Evolutionary conservation across 2,113 vertebrate species (phyloP).

Genomic region (Rafetus swinhoei): DNA sequence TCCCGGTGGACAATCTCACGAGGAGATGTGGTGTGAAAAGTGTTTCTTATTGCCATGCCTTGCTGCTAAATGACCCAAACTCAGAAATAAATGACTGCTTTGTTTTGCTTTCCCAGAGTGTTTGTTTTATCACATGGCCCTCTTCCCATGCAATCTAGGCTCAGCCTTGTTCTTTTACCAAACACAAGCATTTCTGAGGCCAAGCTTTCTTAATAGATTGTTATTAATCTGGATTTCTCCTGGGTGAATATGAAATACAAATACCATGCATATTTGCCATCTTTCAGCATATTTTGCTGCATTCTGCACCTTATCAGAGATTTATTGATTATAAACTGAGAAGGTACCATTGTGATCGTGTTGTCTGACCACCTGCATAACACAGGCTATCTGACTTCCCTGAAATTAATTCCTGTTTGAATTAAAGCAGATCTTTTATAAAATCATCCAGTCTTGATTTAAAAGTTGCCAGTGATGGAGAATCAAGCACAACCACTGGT

Average conservation of each 20-base stretch:
- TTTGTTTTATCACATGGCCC: constrained; percentile 27
- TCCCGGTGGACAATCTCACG: constrained; percentile 48
- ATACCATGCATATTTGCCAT: background rate
- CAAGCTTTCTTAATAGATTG: constrained; percentile 45
- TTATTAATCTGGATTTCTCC: constrained; percentile 39
- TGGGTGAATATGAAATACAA: constrained; percentile 43
- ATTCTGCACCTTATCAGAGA: background rate
- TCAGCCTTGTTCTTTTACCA: constrained; percentile 39
- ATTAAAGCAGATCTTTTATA: background rate
- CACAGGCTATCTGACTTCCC: background rate
- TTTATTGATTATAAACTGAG: background rate
- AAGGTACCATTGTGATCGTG: background rate
- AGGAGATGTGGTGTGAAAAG: constrained; percentile 52
- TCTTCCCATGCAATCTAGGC: constrained; percentile 13
- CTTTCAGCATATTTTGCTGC: background rate
- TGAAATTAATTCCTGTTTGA: background rate
- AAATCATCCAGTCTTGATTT: background rate
- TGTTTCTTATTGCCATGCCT: constrained; percentile 29
- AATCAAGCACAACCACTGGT: background rate
- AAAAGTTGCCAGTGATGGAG: background rate
- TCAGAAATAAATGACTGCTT: constrained; percentile 25
- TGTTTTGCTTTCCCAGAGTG: constrained; percentile 58
- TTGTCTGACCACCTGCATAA: background rate
- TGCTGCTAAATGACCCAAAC: constrained; percentile 33
- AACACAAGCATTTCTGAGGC: background rate